These are phyloP conservation scores for Elgaria multicarinata DNA, from an alignment of 2,113 vertebrate species.

Conservation along the genomic window DNA sequence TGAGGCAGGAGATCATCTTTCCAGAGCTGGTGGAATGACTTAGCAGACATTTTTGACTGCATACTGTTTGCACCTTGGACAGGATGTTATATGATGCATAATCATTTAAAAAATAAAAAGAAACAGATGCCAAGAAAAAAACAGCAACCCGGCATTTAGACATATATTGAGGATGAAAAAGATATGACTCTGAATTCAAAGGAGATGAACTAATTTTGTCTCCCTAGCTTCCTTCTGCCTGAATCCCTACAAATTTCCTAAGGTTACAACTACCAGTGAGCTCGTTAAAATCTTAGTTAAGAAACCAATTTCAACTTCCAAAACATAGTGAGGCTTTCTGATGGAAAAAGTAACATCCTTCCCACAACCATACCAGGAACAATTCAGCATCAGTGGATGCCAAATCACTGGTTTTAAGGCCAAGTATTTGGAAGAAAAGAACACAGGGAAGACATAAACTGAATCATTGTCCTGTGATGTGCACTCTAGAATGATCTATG, in stretches of 20 bases:
- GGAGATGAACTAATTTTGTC: slow-evolving; percentile 46
- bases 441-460: neutral
- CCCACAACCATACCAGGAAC: slow-evolving; percentile 57
- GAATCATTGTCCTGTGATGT: neutral
- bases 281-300: slow-evolving; percentile 53
- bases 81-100: slow-evolving; percentile 19
- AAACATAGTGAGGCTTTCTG: slow-evolving; percentile 64
- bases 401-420: slow-evolving; percentile 58
- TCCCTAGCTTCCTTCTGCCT: slow-evolving; percentile 54
- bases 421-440: slow-evolving; percentile 61
- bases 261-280: slow-evolving; percentile 52
- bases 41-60: slow-evolving; percentile 40
- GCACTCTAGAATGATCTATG: neutral
- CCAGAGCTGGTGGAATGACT: slow-evolving; percentile 45
- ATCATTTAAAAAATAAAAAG: slow-evolving; percentile 24
- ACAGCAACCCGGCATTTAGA: slow-evolving; percentile 29
- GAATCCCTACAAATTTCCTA: slow-evolving; percentile 68
- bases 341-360: slow-evolving; percentile 60
- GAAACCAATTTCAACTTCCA: slow-evolving; percentile 64
- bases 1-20: slow-evolving; percentile 21
- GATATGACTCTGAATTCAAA: slow-evolving; percentile 49
- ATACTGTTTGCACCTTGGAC: slow-evolving; percentile 39
- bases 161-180: slow-evolving; percentile 33
- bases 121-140: slow-evolving; percentile 23
- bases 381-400: slow-evolving; percentile 52